Evolutionary conservation across 2,888 invertebrate genomes (phyloP).

Genomic region (Xylota sylvarum): DNA sequence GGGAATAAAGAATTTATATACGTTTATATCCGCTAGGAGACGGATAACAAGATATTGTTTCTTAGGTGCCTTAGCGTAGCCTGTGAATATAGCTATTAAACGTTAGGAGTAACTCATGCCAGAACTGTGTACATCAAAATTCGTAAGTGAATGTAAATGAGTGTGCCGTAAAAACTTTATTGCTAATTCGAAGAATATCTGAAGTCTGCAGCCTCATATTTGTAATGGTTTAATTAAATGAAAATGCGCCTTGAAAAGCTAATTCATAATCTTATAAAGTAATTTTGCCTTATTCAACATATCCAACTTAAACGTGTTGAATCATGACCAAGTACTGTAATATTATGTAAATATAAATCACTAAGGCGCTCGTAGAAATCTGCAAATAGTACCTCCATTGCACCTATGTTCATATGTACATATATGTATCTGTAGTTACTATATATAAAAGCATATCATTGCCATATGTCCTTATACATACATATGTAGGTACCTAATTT

Average conservation of each 20-base stretch:
- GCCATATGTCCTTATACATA: too few species aligned
- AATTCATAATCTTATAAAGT: background rate
- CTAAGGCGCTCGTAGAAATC: too few species aligned
- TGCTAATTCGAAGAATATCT: background rate
- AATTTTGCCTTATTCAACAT: background rate
- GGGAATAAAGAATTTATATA: constrained; percentile 14
- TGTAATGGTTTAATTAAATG: constrained; percentile 1
- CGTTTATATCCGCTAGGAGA: background rate
- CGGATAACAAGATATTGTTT: background rate
- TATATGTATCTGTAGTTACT: too few species aligned
- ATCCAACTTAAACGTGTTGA: background rate
- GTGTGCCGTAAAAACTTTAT: background rate
- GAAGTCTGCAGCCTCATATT: background rate
- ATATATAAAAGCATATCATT: too few species aligned
- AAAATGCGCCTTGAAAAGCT: background rate
- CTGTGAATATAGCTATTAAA: background rate
- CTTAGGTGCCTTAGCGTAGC: background rate
- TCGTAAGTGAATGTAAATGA: constrained; percentile 17
- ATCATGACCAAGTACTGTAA: too few species aligned
- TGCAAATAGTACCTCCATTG: too few species aligned
- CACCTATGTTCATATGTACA: too few species aligned
- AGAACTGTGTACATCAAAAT: background rate
- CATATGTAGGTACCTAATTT: too few species aligned
- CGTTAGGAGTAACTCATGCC: background rate
- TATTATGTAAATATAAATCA: too few species aligned